Conservation (phyloP, 2,888 invertebrate genomes). For the Ctena decussata region DNA sequence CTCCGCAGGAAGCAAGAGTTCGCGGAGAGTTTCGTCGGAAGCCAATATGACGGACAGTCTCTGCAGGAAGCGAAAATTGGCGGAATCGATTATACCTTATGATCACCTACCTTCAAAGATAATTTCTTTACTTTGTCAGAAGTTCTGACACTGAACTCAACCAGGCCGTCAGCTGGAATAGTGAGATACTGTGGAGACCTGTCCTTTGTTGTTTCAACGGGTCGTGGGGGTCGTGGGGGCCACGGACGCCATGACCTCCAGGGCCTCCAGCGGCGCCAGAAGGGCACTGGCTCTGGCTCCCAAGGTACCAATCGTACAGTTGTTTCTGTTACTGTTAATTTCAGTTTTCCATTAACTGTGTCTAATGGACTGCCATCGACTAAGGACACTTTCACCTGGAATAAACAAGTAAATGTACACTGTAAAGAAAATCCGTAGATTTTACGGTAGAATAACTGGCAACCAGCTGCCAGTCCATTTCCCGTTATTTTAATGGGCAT, state of each 20-base stretch:
- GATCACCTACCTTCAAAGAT: slow-evolving; percentile 28
- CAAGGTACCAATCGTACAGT: not conserved
- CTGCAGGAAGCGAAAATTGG: too few species aligned
- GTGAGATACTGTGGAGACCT: slow-evolving; percentile 5
- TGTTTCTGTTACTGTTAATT: not conserved
- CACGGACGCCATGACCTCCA: not conserved
- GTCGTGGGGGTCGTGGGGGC: slow-evolving; percentile 8
- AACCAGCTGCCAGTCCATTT: too few species aligned
- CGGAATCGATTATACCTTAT: too few species aligned
- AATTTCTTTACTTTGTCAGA: slow-evolving; percentile 19
- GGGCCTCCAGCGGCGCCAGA: not conserved
- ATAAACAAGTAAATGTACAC: not conserved
- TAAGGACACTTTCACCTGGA: slow-evolving; percentile 71
- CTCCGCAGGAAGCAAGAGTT: too few species aligned
- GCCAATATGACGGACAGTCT: too few species aligned
- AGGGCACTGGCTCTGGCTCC: not conserved
- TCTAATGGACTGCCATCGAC: slow-evolving; percentile 63
- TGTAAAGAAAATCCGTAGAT: too few species aligned
- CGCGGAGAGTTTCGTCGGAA: too few species aligned
- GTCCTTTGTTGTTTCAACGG: slow-evolving; percentile 4
- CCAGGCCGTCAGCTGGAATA: slow-evolving; percentile 48
- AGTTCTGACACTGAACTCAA: slow-evolving; percentile 26
- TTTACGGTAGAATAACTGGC: too few species aligned
- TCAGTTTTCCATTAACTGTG: slow-evolving; percentile 28
- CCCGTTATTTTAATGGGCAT: too few species aligned